Evolutionary conservation across 2,888 invertebrate species (phyloP).

Genomic region (Pammene fasciana): DNA sequence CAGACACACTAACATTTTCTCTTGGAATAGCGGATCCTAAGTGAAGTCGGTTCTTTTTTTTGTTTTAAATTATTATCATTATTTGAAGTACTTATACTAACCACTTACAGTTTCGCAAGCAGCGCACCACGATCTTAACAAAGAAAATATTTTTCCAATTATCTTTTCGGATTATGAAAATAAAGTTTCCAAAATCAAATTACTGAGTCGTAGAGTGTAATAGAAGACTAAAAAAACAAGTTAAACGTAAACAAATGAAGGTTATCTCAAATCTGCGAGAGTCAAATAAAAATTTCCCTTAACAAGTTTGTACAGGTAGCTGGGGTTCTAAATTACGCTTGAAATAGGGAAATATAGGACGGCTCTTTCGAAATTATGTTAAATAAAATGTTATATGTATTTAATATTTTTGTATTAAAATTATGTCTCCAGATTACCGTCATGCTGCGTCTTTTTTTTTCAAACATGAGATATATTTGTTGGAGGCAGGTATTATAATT

Average conservation of each 20-base stretch:
- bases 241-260: constrained; percentile 12
- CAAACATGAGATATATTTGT: too few species aligned
- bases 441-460: too few species aligned
- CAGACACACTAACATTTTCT: too few species aligned
- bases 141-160: constrained; percentile 8
- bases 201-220: constrained; percentile 6
- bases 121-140: neutral
- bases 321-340: constrained; percentile 9
- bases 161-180: neutral
- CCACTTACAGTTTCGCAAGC: neutral
- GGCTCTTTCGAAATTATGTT: neutral
- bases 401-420: neutral
- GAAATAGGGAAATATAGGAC: neutral
- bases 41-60: too few species aligned
- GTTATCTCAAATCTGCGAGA: constrained; percentile 14
- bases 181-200: neutral
- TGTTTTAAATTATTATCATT: too few species aligned
- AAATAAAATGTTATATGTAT: neutral
- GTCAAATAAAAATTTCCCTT: constrained; percentile 13
- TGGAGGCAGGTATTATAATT: too few species aligned
- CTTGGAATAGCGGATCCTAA: too few species aligned
- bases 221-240: constrained; percentile 19
- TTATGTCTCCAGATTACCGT: too few species aligned
- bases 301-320: constrained; percentile 20
- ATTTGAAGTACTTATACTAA: too few species aligned